Evolutionary conservation across 2,797 vertebrate genomes (phyloP).

Genomic region (Gymnodraco acuticeps): DNA sequence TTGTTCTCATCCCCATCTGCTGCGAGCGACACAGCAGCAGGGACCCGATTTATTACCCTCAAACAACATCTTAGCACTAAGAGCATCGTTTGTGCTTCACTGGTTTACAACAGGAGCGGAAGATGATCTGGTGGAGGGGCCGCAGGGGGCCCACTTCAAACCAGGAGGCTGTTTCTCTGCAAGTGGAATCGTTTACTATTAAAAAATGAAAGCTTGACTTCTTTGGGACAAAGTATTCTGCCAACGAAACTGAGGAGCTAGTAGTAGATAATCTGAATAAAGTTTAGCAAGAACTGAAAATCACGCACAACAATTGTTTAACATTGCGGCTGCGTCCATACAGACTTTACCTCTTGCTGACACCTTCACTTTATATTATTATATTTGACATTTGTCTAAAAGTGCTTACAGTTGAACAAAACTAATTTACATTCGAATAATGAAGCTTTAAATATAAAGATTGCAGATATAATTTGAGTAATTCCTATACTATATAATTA

Average conservation of each 20-base stretch:
- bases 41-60: conserved; percentile 12
- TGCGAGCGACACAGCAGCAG: conserved; percentile 22
- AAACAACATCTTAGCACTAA: conserved; percentile 37
- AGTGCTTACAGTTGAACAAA: too few relatives aligned
- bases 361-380: not conserved
- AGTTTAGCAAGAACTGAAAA: too few relatives aligned
- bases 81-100: conserved; percentile 46
- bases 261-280: too few relatives aligned
- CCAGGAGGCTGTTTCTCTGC: not conserved
- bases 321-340: not conserved
- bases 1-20: conserved; percentile 52
- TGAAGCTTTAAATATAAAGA: not conserved
- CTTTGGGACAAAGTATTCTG: not conserved
- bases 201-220: conserved; percentile 15
- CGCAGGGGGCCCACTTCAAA: conserved; percentile 16
- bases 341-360: not conserved
- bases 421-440: too few relatives aligned
- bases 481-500: not conserved
- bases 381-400: not conserved
- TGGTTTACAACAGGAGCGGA: conserved; percentile 45
- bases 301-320: too few relatives aligned
- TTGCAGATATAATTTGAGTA: not conserved
- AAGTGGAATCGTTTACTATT: conserved; percentile 2
- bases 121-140: conserved; percentile 33
- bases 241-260: too few relatives aligned